These are phyloP conservation scores for Loriculus beryllinus DNA, from an alignment of 2,797 vertebrate genomes.

Conservation along the genomic window DNA sequence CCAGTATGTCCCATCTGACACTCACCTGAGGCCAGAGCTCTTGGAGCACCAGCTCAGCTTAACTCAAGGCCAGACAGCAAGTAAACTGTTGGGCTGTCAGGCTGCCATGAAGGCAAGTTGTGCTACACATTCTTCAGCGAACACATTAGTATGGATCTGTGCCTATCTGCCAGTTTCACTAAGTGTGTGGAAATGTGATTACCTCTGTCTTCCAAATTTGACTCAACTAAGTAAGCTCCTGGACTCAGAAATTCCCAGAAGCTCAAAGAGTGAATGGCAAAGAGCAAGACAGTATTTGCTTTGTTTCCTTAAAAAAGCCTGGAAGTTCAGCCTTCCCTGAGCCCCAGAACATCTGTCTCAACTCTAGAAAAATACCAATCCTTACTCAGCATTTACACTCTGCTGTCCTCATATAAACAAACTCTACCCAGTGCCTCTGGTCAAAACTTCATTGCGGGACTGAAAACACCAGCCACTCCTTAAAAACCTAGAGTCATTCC, in stretches of 20 bases:
- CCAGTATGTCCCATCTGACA: accelerated
- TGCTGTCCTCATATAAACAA: neutral
- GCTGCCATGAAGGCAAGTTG: neutral
- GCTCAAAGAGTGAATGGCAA: neutral
- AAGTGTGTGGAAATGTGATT: neutral
- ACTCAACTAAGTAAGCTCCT: neutral
- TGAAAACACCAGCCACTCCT: neutral
- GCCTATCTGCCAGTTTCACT: neutral
- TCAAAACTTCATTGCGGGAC: neutral
- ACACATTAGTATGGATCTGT: neutral
- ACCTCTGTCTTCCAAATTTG: neutral
- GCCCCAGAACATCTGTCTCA: neutral
- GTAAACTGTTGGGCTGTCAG: neutral
- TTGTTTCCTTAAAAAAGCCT: neutral
- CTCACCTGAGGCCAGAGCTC: neutral
- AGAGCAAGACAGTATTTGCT: neutral
- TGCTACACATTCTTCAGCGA: neutral
- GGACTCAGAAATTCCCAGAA: neutral
- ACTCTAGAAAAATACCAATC: neutral
- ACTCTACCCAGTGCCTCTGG: neutral
- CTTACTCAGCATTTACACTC: neutral
- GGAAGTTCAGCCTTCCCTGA: neutral
- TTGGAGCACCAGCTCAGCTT: neutral
- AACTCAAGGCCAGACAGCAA: neutral
- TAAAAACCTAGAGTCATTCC: neutral